These are phyloP conservation scores for Ips nitidus DNA, from an alignment of 1,140 invertebrate genomes.

Conservation along the genomic window DNA sequence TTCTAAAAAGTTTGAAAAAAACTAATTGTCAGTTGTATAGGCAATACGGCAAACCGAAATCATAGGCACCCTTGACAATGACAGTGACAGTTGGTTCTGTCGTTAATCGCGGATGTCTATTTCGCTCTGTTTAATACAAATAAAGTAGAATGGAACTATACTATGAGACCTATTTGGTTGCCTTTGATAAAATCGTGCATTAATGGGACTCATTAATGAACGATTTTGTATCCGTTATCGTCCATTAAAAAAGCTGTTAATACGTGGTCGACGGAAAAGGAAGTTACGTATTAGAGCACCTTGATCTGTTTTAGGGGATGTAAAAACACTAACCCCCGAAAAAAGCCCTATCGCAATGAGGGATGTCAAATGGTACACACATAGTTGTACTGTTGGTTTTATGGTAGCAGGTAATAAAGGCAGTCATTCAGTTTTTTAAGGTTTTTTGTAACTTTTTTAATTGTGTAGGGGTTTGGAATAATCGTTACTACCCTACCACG, in stretches of 20 bases:
- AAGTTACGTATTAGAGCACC: conserved; percentile 13
- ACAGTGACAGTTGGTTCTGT: background rate
- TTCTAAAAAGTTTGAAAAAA: no score
- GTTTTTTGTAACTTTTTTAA: background rate
- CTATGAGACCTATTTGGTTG: no score
- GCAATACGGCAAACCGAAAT: no score
- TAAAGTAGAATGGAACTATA: no score
- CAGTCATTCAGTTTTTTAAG: background rate
- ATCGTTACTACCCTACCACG: conserved; percentile 80
- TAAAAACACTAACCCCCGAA: conserved; percentile 78
- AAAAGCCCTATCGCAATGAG: conserved; percentile 85
- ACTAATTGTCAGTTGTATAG: no score
- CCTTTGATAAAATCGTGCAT: no score
- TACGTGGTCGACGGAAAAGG: background rate
- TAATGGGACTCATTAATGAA: no score
- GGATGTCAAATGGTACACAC: conserved; percentile 85
- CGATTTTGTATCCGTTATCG: no score
- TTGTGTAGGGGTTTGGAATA: conserved; percentile 79
- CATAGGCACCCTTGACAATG: no score
- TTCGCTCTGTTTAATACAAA: no score
- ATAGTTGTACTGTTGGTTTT: conserved; percentile 82
- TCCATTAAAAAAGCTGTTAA: no score
- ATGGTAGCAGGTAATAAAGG: conserved; percentile 70
- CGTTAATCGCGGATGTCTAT: background rate
- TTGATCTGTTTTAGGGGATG: conserved; percentile 68